These are phyloP conservation scores for Troides helena DNA, from an alignment of 2,888 invertebrate species.

Conservation along the genomic window DNA sequence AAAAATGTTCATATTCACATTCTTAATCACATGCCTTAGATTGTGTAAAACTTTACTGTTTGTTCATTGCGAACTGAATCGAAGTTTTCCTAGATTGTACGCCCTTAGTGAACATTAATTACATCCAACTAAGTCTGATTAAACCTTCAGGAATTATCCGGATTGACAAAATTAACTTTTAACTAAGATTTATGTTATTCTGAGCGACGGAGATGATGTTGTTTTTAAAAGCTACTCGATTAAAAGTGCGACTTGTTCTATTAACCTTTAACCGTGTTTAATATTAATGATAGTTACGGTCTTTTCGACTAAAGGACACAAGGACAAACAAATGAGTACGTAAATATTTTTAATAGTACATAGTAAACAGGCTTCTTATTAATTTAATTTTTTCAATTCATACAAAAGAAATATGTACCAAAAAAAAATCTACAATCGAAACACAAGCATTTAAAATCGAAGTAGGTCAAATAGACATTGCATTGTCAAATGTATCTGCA, in stretches of 20 bases:
- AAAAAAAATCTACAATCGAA: not conserved
- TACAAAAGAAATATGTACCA: not conserved
- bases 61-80: constrained; percentile 67
- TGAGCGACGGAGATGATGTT: constrained; percentile 42
- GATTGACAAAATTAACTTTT: constrained; percentile 81
- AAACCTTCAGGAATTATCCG: constrained; percentile 80
- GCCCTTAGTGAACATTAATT: constrained; percentile 80
- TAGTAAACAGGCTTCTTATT: too few species aligned
- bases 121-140: constrained; percentile 79
- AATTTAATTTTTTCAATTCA: not conserved
- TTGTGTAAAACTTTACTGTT: constrained; percentile 61
- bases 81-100: constrained; percentile 77
- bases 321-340: not conserved
- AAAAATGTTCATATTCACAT: not conserved
- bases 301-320: too few species aligned
- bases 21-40: constrained; percentile 37
- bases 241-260: not conserved
- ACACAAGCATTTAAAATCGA: not conserved
- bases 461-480: constrained; percentile 13
- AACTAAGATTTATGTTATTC: constrained; percentile 74
- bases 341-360: not conserved
- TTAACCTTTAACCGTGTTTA: not conserved
- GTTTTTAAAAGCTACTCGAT: constrained; percentile 30
- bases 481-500: constrained; percentile 10
- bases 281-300: too few species aligned